Base-by-base conservation (phyloP, 2,888 invertebrate species). In the Aelia acuminata region DNA sequence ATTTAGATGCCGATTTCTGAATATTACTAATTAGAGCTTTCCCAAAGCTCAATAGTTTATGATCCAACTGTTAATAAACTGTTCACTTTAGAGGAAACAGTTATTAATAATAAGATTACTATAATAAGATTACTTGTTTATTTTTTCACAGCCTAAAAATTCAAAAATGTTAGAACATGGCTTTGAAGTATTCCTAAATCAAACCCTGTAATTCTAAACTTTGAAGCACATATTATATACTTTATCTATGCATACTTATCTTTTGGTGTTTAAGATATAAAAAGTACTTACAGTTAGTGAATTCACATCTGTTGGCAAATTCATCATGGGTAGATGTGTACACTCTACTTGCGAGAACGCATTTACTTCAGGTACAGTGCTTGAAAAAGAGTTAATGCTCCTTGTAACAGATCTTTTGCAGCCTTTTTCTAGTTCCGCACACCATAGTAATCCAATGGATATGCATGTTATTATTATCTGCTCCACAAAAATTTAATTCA, bases 211-310 rank as follows among this genome's bases (percentile, higher is more conserved):
- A 43, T 43, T 43, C 4, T 57, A 13, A 57, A 53, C n/a, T 53
- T 53, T 3, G 22, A 10, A 10, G 22, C n/a, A 53, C 8, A 53
- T 49, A 49, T 49, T 49, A 20, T 49, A 8, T 20, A n/a, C 7
- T 53, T 53, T n/a, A 0, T 57, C 8, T 26, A n/a, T 53, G 13
- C 3, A 13, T 57, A 26, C 13, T n/a, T 26, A 57, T n/a, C 3
- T 11, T 26, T 57, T 13, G 26, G 26, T 57, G 26, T 26, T 13
- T 57, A 10, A 20, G n/a, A 49, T 43, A 43, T 20, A 26, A 85
- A 47, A 31, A 26, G n/a, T 87, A 47, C 53, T 87, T 87, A 87
- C 63, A 35, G 15, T 39, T 39, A 87, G 80, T 50, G 49, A 87
- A 63, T 26, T 53, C 4, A 80, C 39, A n/a, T 80, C 43, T 43